phyloP scores from a whole-genome alignment of 1,140 invertebrate genomes.

The Drosophila parabipectinata region DNA sequence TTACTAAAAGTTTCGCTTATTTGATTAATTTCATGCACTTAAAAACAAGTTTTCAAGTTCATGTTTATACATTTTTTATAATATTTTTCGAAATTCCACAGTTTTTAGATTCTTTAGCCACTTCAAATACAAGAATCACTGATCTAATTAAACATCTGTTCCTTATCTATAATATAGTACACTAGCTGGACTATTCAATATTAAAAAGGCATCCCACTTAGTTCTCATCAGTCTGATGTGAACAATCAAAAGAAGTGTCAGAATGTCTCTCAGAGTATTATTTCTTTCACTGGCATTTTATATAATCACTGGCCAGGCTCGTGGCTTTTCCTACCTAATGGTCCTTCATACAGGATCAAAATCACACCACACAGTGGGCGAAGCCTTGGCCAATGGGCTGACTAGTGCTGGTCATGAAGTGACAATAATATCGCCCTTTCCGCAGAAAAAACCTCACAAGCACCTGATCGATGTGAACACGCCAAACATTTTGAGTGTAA shows the following conservation, averaged over 20 bases:
- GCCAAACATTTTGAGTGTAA: slow-evolving; percentile 22
- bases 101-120: too few species aligned
- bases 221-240: neutral
- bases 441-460: slow-evolving; percentile 80
- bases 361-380: slow-evolving; percentile 86
- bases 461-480: slow-evolving; percentile 84
- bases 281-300: slow-evolving; percentile 6
- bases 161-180: slow-evolving; percentile 23
- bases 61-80: too few species aligned
- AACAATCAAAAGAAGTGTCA: neutral
- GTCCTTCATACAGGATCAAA: slow-evolving; percentile 84
- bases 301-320: slow-evolving; percentile 8
- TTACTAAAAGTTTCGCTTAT: too few species aligned
- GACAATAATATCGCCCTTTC: slow-evolving; percentile 85
- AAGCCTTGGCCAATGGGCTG: slow-evolving; percentile 85
- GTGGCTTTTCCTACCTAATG: slow-evolving; percentile 72
- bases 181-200: too few species aligned
- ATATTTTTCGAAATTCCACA: too few species aligned
- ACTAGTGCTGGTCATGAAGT: slow-evolving; percentile 85
- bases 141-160: neutral
- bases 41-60: too few species aligned
- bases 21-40: too few species aligned
- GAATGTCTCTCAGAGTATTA: slow-evolving; percentile 5
- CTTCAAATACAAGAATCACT: neutral
- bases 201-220: neutral